Evolutionary conservation across 2,797 vertebrate genomes (phyloP).

Genomic region (Cephalopachus bancanus): DNA sequence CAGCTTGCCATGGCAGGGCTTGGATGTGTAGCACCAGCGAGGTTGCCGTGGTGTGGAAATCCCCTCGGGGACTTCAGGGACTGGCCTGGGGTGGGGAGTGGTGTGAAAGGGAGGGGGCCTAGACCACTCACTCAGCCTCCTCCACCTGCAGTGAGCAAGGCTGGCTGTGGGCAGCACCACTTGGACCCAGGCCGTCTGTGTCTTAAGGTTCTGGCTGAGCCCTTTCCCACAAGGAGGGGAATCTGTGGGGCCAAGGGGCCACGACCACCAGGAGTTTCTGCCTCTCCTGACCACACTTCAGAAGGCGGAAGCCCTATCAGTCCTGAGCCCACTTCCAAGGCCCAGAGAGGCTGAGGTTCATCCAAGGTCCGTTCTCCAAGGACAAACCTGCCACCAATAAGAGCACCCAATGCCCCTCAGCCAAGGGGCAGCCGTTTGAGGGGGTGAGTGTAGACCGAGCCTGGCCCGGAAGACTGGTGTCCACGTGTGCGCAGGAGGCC

Average conservation of each 20-base stretch:
- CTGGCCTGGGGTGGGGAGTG: neutral
- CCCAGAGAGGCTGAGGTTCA: neutral
- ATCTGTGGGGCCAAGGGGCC: too few relatives aligned
- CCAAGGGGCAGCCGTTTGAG: neutral
- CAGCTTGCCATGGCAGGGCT: neutral
- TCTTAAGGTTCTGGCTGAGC: neutral
- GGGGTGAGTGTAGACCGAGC: neutral
- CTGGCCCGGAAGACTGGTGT: neutral
- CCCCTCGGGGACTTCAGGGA: neutral
- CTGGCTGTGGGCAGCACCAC: neutral
- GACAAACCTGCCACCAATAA: neutral
- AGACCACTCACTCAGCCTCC: neutral
- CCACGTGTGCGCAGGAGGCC: neutral
- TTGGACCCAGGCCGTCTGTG: rapidly evolving
- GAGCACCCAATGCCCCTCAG: neutral
- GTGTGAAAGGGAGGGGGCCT: neutral
- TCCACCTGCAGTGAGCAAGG: neutral
- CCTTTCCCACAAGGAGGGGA: neutral
- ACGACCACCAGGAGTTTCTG: rapidly evolving
- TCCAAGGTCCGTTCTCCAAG: neutral
- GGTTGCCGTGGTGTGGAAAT: neutral
- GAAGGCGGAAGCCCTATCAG: neutral
- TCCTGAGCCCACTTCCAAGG: neutral
- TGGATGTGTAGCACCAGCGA: rapidly evolving
- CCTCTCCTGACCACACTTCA: too few relatives aligned